Evolutionary conservation across 2,113 vertebrate species (phyloP), one percentile per base, ranked within the genome.

Genomic region (Eublepharis macularius): DNA sequence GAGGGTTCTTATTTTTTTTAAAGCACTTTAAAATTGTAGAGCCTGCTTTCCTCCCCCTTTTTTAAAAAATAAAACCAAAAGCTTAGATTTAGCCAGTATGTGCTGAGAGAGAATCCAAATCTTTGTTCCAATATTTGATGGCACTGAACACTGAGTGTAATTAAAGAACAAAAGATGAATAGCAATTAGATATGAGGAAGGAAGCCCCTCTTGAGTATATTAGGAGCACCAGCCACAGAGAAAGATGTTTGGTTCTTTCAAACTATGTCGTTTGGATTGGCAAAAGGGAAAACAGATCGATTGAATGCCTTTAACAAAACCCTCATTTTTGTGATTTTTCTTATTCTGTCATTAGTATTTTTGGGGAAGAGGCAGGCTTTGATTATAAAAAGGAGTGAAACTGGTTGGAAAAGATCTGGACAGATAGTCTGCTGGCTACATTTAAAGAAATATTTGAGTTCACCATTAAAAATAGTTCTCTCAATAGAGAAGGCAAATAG

Each of bases 171-270:
- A 69, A 69, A 36, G 47, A 85, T 84, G 45, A 69, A 26, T 81
- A 77, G 45, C 13, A 90, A 84, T 82, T 70, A 85, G 84, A 72
- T 81, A 75, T 74, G 24, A 87, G 88, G 82, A 81, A 57, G 76
- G 75, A 76, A 80, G 1, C 19, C 81, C 34, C 47, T 41, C 82
- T 70, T 89, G 75, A 63, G 77, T 81, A 90, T 85, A 26, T 24
- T 54, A 54, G 32, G 54, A 69, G 79, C 82, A 2, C 3, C 54
- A 83, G 69, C 41, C 60, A 82, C n/a, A 88, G 86, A 92, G 63
- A 6, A 47, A 92, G 65, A 63, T 70, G 51, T 91, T 91, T 82
- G 82, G 2, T 66, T 84, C 87, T 78, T 80, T 76, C 57, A 89
- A 12, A 88, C 3, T 2, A n/a, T 83, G 1, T 16, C 51, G 84